Base-by-base conservation (phyloP, 2,113 vertebrate species). In the Strigops habroptila region DNA sequence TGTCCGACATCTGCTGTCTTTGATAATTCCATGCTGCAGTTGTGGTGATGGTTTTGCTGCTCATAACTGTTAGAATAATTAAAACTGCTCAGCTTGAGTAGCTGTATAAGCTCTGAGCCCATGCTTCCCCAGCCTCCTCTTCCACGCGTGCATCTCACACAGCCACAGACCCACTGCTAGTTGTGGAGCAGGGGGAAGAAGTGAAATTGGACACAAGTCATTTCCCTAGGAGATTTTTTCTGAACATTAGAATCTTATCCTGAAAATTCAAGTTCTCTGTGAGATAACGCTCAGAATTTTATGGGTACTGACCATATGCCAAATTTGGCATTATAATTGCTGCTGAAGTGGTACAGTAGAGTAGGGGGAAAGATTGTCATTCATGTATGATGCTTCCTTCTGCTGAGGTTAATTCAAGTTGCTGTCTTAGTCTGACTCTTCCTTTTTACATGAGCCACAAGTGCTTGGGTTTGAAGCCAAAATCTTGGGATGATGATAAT, bases 31-130 rank as follows among this genome's bases (percentile, higher is more conserved):
- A 53, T 70, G 84, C 91, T 92, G 90, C 80, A 87, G 90, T 76
- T 86, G 75, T 86, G 82, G 78, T 88, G 76, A 69, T 95, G 85
- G 68, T 95, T 95, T 96, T 92, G 71, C 86, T 83, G 52, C 75
- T 71, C 7, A 1, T 91, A 96, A 90, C 82, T 97, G 81, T 87
- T 94, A 95, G 57, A 95, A 93, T 57, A 96, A 96, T 96, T 95
- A 96, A 97, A 97, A 92, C 57, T 94, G 48, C 96, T 96, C 93
- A 93, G 79, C 92, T 82, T 86, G 91, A 96, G 49, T 82, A 92
- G 82, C 95, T 91, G 76, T 96, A 74, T 96, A 88, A 91, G 82
- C 77, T 93, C 57, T 78, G 85, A 91, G 43, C 76, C 23, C 21
- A 4, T 2, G 10, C 48, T 22, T 55, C 33, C 62, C 31, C 60